Evolutionary conservation across 2,113 vertebrate species (phyloP), one percentile per base, ranked within the genome.

Genomic region (Xiphophorus hellerii): DNA sequence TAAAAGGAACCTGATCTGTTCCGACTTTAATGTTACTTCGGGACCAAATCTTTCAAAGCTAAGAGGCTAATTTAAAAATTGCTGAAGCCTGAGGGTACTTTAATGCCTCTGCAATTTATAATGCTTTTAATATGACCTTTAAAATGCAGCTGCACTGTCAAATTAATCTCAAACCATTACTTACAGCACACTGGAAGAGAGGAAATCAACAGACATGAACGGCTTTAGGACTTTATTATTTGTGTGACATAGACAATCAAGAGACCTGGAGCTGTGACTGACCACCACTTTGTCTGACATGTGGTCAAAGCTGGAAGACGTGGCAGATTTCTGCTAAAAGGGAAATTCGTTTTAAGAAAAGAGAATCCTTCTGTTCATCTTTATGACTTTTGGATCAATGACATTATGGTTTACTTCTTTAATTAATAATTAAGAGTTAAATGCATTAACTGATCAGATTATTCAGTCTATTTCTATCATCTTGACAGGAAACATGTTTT

Each of bases 91-190:
- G 65, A 13, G 28, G 48, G 39, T 61, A 28, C 44, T 77, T 39
- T 51, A 65, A 65, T 35, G 29, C n/a, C 42, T 42, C 35, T 14
- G 27, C 33, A 31, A 62, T 61, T 60, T 48, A 33, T 1, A 65
- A 15, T 31, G 54, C n/a, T 28, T 66, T 33, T 27, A 48, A 31
- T 72, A 44, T 72, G 44, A 72, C 39, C 63, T 72, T 78, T 72
- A 39, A 30, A 35, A 42, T 42, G 37, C 42, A 44, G 62, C 27
- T 39, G 30, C 12, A 44, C 5, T 20, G 11, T 9, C 12, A 30
- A 7, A 63, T 72, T 72, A 5, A 25, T 63, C 69, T 27, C n/a
- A n/a, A 62, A 25, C 6, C 63, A 66, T 61, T 72, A 72, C 22
- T 61, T 37, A 11, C 14, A 73, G 13, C n/a, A 25, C 37, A 31